phyloP scores from a whole-genome alignment of 2,113 vertebrate genomes.

The Alexandromys fortis region DNA sequence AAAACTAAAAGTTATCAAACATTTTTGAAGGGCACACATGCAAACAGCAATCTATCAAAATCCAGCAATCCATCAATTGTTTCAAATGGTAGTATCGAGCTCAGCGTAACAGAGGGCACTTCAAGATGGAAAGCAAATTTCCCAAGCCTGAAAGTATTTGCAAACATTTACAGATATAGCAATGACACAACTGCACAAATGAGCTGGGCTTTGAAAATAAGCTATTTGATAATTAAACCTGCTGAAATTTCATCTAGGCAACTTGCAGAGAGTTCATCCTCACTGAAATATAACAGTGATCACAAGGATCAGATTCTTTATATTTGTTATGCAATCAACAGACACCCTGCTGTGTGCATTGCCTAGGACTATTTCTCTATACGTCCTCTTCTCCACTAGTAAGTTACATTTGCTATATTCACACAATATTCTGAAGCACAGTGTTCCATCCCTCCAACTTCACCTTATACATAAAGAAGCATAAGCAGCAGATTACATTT shows the following conservation, averaged over 20 bases:
- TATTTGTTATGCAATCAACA: background rate
- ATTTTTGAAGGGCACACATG: conserved; percentile 28
- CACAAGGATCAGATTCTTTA: background rate
- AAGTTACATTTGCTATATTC: conserved; percentile 5
- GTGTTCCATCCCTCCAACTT: no score
- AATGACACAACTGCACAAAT: conserved; percentile 35
- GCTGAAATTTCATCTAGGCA: conserved; percentile 20
- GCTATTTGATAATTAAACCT: conserved; percentile 5
- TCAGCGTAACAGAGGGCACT: background rate
- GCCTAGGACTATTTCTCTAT: background rate
- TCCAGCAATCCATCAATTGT: background rate
- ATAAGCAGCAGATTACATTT: background rate
- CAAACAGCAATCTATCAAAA: background rate
- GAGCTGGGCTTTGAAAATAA: conserved; percentile 14
- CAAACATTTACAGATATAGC: conserved; percentile 10
- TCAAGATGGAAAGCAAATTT: conserved; percentile 50
- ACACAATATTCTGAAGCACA: background rate
- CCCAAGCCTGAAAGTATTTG: conserved; percentile 47
- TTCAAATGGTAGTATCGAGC: conserved; percentile 24
- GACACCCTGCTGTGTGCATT: background rate
- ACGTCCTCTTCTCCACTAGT: background rate
- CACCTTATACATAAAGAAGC: background rate
- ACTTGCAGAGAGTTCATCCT: background rate
- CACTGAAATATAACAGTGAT: background rate
- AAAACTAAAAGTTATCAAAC: conserved; percentile 35